A percentile compares a stretch with the other conserved stretches of the same genome.
Conservation (phyloP, 2,888 invertebrate species). For the Acanthosepion esculentum region DNA sequence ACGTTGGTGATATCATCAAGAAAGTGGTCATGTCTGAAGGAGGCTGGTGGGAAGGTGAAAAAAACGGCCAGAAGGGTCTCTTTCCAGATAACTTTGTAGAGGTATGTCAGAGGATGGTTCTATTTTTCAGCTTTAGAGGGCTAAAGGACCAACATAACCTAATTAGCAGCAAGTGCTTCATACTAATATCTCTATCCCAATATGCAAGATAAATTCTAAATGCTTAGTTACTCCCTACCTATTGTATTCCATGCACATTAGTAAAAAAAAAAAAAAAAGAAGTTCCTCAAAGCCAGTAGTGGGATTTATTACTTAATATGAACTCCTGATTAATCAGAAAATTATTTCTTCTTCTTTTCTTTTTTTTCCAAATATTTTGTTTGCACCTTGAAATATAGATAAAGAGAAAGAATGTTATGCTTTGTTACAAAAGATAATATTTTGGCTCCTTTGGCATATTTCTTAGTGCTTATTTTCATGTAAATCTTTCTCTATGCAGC, state of each 20-base stretch:
- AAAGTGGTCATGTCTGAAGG: conserved; percentile 86
- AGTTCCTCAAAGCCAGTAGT: background rate
- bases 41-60: conserved; percentile 94
- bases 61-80: conserved; percentile 87
- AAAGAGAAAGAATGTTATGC: background rate
- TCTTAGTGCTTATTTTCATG: background rate
- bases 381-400: background rate
- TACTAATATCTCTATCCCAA: background rate
- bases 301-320: background rate
- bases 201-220: background rate
- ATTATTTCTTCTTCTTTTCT: background rate
- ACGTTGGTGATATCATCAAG: conserved; percentile 87
- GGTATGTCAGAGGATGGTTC: conserved; percentile 58
- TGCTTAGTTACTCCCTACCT: background rate
- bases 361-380: background rate
- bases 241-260: background rate
- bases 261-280: background rate
- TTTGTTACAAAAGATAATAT: background rate
- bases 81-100: conserved; percentile 94
- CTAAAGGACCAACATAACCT: background rate
- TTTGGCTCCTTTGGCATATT: background rate
- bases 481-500: background rate
- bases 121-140: conserved; percentile 38
- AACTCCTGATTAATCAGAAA: background rate
- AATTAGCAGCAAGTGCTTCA: background rate